Conservation (phyloP, 2,797 vertebrate species). For the Chloroceryle inda region DNA sequence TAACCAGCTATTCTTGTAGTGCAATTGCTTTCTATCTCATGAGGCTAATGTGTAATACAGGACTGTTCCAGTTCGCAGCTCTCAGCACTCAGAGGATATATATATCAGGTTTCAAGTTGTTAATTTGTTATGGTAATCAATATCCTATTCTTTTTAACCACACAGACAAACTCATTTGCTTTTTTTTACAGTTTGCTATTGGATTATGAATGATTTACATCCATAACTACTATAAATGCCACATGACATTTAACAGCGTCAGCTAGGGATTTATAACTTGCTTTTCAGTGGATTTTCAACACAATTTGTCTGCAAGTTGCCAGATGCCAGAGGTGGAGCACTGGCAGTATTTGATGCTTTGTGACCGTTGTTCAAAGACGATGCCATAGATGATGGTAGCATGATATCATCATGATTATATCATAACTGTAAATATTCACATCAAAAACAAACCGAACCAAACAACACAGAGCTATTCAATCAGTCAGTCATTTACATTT, state of each 20-base stretch:
- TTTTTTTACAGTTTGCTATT: slow-evolving; percentile 32
- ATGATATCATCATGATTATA: neutral
- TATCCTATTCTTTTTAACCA: slow-evolving; percentile 66
- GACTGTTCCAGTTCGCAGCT: slow-evolving; percentile 53
- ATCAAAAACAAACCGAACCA: neutral
- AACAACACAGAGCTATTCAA: neutral
- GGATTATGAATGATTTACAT: slow-evolving; percentile 55
- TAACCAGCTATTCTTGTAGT: slow-evolving; percentile 65
- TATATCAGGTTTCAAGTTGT: slow-evolving; percentile 55
- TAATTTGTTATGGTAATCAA: slow-evolving; percentile 69
- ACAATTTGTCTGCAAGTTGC: neutral
- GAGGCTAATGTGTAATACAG: slow-evolving; percentile 46
- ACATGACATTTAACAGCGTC: neutral
- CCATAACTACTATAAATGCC: slow-evolving; percentile 40
- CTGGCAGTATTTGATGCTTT: neutral
- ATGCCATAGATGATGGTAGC: neutral
- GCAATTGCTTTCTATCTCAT: slow-evolving; percentile 62
- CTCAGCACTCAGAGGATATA: slow-evolving; percentile 33
- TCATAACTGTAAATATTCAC: neutral
- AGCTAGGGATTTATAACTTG: slow-evolving; percentile 4
- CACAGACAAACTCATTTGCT: slow-evolving; percentile 48
- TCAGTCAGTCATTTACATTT: slow-evolving; percentile 24
- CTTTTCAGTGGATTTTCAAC: neutral
- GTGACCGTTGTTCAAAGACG: neutral
- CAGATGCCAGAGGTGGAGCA: slow-evolving; percentile 11